These are phyloP conservation scores for Andinoacara biseriatus DNA, from an alignment of 2,113 vertebrate genomes.

Conservation along the genomic window DNA sequence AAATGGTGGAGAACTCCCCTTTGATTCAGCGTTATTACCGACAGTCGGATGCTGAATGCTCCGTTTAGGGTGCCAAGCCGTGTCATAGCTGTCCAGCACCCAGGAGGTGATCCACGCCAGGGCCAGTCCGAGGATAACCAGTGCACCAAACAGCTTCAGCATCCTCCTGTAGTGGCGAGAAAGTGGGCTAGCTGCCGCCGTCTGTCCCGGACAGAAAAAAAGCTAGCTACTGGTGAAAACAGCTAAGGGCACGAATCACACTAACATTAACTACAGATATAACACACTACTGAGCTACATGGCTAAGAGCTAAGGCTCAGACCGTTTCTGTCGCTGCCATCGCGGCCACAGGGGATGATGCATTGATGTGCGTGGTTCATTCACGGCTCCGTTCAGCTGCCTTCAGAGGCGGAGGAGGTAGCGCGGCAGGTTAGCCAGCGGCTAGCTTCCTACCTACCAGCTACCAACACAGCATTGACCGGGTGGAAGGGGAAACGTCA, in stretches of 20 bases:
- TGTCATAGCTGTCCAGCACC: conserved; percentile 82
- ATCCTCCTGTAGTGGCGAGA: conserved; percentile 73
- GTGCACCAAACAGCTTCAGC: conserved; percentile 73
- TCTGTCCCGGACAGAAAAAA: conserved; percentile 56
- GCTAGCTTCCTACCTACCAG: conserved; percentile 43
- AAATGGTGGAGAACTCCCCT: conserved; percentile 58
- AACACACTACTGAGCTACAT: conserved; percentile 50
- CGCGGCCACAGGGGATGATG: conserved; percentile 47
- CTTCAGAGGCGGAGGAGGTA: conserved; percentile 35
- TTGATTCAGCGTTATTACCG: conserved; percentile 24
- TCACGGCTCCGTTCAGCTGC: conserved; percentile 40
- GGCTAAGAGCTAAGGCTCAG: conserved; percentile 46
- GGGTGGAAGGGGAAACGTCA: conserved; percentile 58
- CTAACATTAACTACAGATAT: conserved; percentile 50
- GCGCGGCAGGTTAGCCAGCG: conserved; percentile 35
- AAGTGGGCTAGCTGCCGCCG: conserved; percentile 59
- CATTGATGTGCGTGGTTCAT: conserved; percentile 49
- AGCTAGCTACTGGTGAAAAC: conserved; percentile 49
- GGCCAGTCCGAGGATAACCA: conserved; percentile 80
- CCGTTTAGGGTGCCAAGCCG: conserved; percentile 72
- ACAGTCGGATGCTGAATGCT: conserved; percentile 47
- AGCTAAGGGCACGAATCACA: conserved; percentile 42
- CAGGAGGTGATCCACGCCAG: conserved; percentile 79
- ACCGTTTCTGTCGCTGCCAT: conserved; percentile 65
- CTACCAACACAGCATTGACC: conserved; percentile 24